Evolutionary conservation across 1,140 invertebrate genomes (phyloP).

Genomic region (Rhynchophorus ferrugineus): DNA sequence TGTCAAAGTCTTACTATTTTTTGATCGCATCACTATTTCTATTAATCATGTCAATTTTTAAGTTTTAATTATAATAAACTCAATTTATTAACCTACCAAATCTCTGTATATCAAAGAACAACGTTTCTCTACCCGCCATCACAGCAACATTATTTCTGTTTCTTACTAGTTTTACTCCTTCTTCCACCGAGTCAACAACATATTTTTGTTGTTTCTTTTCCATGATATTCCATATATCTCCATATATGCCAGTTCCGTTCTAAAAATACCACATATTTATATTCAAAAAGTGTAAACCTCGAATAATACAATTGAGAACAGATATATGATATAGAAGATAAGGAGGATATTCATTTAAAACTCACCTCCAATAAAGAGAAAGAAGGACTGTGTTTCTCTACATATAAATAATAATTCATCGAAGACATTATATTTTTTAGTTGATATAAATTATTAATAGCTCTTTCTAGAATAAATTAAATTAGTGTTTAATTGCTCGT

Average conservation of each 20-base stretch:
- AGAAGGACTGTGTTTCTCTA: constrained; percentile 61
- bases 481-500: constrained; percentile 1
- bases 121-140: constrained; percentile 59
- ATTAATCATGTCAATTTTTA: too few species aligned
- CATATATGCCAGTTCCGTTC: constrained; percentile 67
- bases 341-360: not conserved
- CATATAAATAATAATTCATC: constrained; percentile 52
- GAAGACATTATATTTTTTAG: constrained; percentile 54
- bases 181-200: constrained; percentile 55
- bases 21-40: too few species aligned
- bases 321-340: not conserved
- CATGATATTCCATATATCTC: constrained; percentile 56
- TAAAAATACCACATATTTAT: too few species aligned
- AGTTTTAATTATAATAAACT: too few species aligned
- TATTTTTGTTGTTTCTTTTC: constrained; percentile 44
- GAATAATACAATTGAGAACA: too few species aligned
- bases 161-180: constrained; percentile 54
- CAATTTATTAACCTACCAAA: constrained; percentile 52
- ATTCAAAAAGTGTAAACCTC: too few species aligned
- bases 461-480: constrained; percentile 42
- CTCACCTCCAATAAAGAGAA: constrained; percentile 54
- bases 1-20: too few species aligned
- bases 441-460: constrained; percentile 54
- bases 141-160: constrained; percentile 49
- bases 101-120: constrained; percentile 61